A percentile compares a stretch with the other conserved stretches of the same genome.
phyloP scores from a whole-genome alignment of 2,113 vertebrate genomes.

The Tapirus terrestris region DNA sequence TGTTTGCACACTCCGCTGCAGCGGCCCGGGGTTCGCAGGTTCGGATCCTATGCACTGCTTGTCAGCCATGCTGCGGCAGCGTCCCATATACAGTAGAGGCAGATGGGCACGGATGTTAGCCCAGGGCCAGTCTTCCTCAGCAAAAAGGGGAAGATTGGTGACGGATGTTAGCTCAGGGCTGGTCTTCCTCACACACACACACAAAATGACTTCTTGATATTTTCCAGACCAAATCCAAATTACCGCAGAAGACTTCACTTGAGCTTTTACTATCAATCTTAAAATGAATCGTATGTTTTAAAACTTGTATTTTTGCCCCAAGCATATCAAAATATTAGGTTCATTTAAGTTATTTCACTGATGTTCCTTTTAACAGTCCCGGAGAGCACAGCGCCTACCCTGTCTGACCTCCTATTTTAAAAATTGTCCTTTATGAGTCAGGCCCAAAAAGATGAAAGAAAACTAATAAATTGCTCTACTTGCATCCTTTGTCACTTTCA shows the following conservation, averaged over 20 bases:
- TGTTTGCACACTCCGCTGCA: too few relatives aligned
- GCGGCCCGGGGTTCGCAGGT: too few relatives aligned
- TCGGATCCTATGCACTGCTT: too few relatives aligned
- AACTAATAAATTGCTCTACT: not conserved
- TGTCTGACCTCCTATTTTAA: not conserved
- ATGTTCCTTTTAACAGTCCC: not conserved
- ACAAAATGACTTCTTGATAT: not conserved
- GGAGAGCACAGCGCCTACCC: not conserved
- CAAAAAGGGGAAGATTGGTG: too few relatives aligned
- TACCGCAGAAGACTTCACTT: not conserved
- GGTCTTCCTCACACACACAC: too few relatives aligned
- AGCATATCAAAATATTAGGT: not conserved
- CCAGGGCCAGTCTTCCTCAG: too few relatives aligned
- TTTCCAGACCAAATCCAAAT: not conserved
- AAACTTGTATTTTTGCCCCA: not conserved
- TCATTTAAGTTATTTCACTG: not conserved
- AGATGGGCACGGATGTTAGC: too few relatives aligned
- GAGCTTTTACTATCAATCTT: not conserved
- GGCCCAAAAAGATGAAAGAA: not conserved
- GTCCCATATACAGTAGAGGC: too few relatives aligned
- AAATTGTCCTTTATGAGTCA: not conserved
- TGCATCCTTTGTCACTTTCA: not conserved
- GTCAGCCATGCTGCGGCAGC: too few relatives aligned
- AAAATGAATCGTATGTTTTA: not conserved
- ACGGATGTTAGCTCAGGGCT: too few relatives aligned